Conservation (phyloP, 2,888 invertebrate species). For the Aleiodes alternator region DNA sequence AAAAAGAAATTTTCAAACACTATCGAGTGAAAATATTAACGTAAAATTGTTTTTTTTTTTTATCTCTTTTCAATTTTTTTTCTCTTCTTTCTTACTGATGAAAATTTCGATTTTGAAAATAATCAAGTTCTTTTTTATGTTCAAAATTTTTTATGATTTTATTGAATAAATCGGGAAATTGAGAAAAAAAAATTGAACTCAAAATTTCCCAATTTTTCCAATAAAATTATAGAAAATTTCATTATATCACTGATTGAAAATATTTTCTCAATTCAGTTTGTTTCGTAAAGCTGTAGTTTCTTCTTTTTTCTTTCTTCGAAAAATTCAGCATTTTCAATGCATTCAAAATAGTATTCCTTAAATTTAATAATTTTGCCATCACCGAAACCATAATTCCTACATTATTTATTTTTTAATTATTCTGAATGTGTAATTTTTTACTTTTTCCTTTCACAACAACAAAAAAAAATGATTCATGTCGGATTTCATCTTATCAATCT, state of each 20-base stretch:
- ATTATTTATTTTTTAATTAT: constrained; percentile 16
- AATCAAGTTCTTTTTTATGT: too few species aligned
- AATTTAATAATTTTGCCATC: not conserved
- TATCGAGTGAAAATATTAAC: constrained; percentile 66
- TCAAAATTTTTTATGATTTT: too few species aligned
- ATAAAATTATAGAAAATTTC: too few species aligned
- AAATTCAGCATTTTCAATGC: constrained; percentile 51
- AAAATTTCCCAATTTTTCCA: too few species aligned
- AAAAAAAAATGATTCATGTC: not conserved
- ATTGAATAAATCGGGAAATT: too few species aligned
- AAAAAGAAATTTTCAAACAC: constrained; percentile 57
- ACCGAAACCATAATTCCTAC: constrained; percentile 19
- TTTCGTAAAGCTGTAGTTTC: constrained; percentile 20
- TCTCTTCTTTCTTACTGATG: constrained; percentile 1
- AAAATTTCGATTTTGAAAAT: too few species aligned
- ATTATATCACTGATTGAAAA: not conserved
- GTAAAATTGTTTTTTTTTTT: constrained; percentile 54
- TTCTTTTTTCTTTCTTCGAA: constrained; percentile 18
- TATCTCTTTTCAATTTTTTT: not conserved
- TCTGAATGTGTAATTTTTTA: constrained; percentile 7
- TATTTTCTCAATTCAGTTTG: not conserved
- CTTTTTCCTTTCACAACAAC: not conserved
- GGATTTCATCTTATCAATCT: not conserved
- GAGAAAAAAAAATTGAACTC: too few species aligned
- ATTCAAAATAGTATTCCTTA: constrained; percentile 36